Evolutionary conservation across 2,113 vertebrate genomes (phyloP).

Genomic region (Eulemur rufifrons): DNA sequence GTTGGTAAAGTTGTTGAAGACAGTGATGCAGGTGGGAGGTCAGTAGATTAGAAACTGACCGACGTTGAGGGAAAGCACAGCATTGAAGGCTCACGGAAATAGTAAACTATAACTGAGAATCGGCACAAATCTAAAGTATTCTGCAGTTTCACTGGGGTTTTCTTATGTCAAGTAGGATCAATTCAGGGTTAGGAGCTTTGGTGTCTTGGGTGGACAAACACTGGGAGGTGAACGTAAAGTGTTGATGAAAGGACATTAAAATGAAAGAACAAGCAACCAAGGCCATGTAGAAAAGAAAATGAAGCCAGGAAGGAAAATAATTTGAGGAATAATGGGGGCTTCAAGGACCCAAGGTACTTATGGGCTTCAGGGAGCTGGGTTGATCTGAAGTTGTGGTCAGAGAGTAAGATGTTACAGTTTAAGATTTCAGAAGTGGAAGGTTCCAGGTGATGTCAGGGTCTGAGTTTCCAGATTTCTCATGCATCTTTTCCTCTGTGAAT

Average conservation of each 20-base stretch:
- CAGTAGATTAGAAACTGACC: not conserved
- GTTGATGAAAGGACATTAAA: not conserved
- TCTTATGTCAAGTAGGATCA: not conserved
- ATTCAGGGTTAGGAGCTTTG: not conserved
- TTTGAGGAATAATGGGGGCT: not conserved
- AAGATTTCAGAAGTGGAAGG: not conserved
- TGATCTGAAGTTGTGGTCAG: not conserved
- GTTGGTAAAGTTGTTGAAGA: not conserved
- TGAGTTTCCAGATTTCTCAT: not conserved
- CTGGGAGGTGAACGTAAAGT: not conserved
- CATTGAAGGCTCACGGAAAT: fast-evolving
- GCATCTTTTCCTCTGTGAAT: not conserved
- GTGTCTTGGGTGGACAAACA: not conserved
- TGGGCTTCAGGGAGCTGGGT: not conserved
- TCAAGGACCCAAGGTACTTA: not conserved
- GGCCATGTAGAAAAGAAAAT: not conserved
- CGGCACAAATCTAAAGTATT: too few relatives aligned
- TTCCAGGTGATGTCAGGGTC: not conserved
- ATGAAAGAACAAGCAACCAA: not conserved
- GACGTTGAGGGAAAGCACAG: not conserved
- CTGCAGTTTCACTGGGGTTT: not conserved
- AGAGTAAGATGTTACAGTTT: not conserved
- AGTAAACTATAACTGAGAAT: not conserved
- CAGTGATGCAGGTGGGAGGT: not conserved
- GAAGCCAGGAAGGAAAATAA: not conserved